Evolutionary conservation across 2,113 vertebrate genomes (phyloP).

Genomic region (Stigmatopora argus): DNA sequence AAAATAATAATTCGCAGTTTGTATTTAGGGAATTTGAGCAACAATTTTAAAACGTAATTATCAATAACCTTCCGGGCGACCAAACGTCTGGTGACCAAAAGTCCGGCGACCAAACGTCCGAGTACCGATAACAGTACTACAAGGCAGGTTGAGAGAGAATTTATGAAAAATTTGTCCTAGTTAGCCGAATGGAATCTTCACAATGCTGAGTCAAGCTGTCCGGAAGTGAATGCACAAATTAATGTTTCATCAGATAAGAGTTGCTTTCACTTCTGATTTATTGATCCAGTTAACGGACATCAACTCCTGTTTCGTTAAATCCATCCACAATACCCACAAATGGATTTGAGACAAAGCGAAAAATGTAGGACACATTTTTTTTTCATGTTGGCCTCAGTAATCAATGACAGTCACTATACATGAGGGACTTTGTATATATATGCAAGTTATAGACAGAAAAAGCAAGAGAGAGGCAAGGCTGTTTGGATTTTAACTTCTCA

Average conservation of each 20-base stretch:
- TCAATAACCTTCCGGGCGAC: too few species aligned
- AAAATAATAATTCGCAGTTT: too few species aligned
- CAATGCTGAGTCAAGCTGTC: neutral
- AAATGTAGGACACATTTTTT: constrained; percentile 23
- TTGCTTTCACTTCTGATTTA: constrained; percentile 47
- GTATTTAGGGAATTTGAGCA: too few species aligned
- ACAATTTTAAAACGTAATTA: too few species aligned
- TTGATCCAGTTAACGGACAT: constrained; percentile 42
- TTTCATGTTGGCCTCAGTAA: constrained; percentile 30
- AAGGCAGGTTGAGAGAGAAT: neutral
- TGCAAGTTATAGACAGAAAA: constrained; percentile 11
- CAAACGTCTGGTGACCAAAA: too few species aligned
- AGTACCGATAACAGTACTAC: neutral
- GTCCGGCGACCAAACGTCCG: too few species aligned
- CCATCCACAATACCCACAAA: constrained; percentile 14
- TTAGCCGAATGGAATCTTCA: neutral
- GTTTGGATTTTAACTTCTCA: constrained; percentile 10
- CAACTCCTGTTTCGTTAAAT: constrained; percentile 19
- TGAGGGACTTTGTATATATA: constrained; percentile 14
- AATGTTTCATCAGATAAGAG: constrained; percentile 10
- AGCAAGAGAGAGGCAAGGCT: constrained; percentile 18
- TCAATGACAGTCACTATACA: constrained; percentile 31
- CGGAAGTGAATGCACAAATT: constrained; percentile 1
- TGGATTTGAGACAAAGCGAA: constrained; percentile 10
- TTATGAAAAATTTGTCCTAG: neutral